phyloP scores from a whole-genome alignment of 2,113 vertebrate species.

The Sisor rabdophorus region DNA sequence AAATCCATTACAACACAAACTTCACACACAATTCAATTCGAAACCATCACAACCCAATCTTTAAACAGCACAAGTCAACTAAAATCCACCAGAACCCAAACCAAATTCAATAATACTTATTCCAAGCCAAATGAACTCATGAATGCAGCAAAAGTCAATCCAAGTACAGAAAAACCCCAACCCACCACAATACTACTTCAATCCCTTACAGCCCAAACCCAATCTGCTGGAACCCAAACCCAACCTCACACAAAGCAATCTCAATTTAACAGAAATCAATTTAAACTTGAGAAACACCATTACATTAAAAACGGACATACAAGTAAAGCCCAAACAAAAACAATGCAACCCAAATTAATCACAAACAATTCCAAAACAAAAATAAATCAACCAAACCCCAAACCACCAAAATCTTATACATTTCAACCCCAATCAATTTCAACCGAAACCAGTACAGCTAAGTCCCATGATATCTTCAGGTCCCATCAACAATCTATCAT shows the following conservation, averaged over 20 bases:
- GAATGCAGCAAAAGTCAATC: not conserved
- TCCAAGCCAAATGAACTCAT: not conserved
- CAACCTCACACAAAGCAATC: not conserved
- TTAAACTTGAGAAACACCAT: not conserved
- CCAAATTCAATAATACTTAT: not conserved
- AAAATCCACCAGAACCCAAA: not conserved
- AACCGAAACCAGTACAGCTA: not conserved
- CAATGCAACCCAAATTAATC: not conserved
- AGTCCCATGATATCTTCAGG: not conserved
- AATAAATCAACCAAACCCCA: not conserved
- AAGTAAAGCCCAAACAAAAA: slow-evolving; percentile 13
- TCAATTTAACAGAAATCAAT: not conserved
- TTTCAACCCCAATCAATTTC: not conserved
- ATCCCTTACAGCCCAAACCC: not conserved
- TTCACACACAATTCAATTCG: not conserved
- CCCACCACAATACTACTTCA: slow-evolving; percentile 13
- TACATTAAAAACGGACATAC: not conserved
- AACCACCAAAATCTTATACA: not conserved
- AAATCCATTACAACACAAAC: not conserved
- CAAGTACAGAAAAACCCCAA: not conserved
- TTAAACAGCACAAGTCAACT: not conserved
- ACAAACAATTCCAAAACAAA: not conserved
- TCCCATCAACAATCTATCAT: not conserved
- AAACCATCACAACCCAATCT: not conserved
- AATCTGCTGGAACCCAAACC: not conserved